Evolutionary conservation across 2,113 vertebrate species (phyloP).

Genomic region (Oryzias javanicus): DNA sequence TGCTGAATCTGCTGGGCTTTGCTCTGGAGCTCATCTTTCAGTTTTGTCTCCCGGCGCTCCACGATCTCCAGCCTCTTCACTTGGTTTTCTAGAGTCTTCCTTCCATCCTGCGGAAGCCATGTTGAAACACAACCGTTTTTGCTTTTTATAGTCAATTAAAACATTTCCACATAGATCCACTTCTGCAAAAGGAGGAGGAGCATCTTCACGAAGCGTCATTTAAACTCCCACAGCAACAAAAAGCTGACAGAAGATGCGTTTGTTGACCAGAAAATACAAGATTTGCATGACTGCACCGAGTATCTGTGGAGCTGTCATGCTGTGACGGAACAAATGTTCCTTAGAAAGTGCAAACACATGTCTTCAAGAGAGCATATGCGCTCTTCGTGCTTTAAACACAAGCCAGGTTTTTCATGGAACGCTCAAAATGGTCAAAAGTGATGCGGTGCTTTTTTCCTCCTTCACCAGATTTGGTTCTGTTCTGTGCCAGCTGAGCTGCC

Average conservation of each 20-base stretch:
- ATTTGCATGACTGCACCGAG: background rate
- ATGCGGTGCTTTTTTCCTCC: no score
- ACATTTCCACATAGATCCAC: no score
- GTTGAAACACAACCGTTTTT: no score
- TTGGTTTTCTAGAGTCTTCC: conserved; percentile 97
- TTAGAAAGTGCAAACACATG: conserved; percentile 24
- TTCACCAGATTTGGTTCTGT: background rate
- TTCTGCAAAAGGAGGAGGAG: no score
- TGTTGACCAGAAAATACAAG: background rate
- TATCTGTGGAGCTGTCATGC: conserved; percentile 3
- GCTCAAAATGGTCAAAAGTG: background rate
- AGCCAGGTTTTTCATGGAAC: conserved; percentile 28
- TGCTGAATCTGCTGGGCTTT: conserved; percentile 98
- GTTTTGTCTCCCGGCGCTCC: conserved; percentile 92
- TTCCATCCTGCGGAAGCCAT: conserved; percentile 83
- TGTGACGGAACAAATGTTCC: conserved; percentile 20
- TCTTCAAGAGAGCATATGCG: conserved; percentile 22
- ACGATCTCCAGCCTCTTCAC: conserved; percentile 96
- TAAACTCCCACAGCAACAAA: background rate
- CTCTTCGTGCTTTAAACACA: conserved; percentile 9
- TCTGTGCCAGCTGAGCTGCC: conserved; percentile 7
- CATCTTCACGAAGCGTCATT: no score
- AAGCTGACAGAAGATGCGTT: background rate
- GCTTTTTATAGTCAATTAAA: no score
- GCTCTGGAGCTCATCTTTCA: conserved; percentile 98